phyloP scores from a whole-genome alignment of 30 jellyfish, hydroid and myxozoan genomes.

The Turritopsis rubra region DNA sequence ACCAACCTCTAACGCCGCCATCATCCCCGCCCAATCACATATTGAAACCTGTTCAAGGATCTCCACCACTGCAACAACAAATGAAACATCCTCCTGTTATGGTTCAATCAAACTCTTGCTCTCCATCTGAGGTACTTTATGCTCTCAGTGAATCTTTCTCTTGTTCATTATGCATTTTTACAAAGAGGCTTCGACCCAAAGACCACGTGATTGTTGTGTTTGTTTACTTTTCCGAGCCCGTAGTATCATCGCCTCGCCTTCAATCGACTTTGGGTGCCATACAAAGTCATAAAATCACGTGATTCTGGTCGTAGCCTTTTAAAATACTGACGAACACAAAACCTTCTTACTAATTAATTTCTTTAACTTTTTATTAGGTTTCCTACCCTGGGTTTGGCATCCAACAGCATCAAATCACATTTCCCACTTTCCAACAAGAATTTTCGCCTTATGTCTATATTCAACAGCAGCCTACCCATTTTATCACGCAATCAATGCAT shows the following conservation, averaged over 20 bases:
- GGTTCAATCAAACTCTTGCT: neutral
- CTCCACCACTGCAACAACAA: constrained; percentile 5
- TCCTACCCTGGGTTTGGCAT: neutral
- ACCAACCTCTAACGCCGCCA: constrained; percentile 11
- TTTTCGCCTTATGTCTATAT: neutral
- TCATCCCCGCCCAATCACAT: constrained; percentile 11
- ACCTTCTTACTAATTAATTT: too few relatives aligned
- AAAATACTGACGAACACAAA: too few relatives aligned
- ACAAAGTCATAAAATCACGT: too few relatives aligned
- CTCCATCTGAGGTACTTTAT: neutral
- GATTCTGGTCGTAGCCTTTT: too few relatives aligned
- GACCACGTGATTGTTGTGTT: too few relatives aligned
- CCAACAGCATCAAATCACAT: neutral
- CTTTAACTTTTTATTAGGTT: neutral
- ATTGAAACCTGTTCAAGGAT: neutral
- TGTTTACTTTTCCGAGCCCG: neutral
- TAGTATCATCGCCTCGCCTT: neutral
- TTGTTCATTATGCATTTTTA: too few relatives aligned
- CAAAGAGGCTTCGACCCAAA: too few relatives aligned
- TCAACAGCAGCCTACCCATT: neutral
- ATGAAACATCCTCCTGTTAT: neutral
- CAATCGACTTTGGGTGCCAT: too few relatives aligned
- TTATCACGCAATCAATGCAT: neutral
- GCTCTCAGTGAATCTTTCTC: too few relatives aligned
- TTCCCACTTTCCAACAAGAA: neutral